Base-by-base conservation (phyloP, 2,888 invertebrate genomes). In the Rutpela maculata region DNA sequence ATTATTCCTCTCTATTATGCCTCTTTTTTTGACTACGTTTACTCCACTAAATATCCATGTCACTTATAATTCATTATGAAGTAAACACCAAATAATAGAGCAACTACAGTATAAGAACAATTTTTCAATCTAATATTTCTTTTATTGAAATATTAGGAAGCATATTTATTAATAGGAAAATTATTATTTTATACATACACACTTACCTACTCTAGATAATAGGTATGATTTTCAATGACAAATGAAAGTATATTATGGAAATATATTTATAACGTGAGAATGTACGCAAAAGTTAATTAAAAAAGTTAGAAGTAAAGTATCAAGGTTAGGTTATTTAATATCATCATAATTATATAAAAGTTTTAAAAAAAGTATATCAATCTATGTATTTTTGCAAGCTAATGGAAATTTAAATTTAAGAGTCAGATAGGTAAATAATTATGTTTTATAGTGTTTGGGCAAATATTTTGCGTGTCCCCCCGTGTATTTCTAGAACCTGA, bases 201-300 rank as follows among this genome's bases (percentile, higher is more conserved):
- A n/a, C n/a, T n/a, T n/a, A 50, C 5, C 1, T 50, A 43, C 43
- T 15, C 10, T 38, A 43, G 43, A 11, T 43, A 15, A 15, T 15
- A n/a, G 50, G 1, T 50, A 50, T n/a, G n/a, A n/a, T 50, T 50
- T 50, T 50, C 50, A 50, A 50, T 50, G 50, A 50, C 50, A 50
- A 50, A n/a, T 50, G 50, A 50, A 50, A 50, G 50, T 50, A n/a
- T n/a, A n/a, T 2, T 6, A n/a, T n/a, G 50, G 50, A 50, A 50
- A 50, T 50, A 50, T 50, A 50, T 50, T 50, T 50, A 50, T 50
- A 50, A 50, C n/a, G n/a, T 50, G 50, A 50, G 50, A 50, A 50
- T n/a, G n/a, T 50, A 50, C 50, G 50, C n/a, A 50, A n/a, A 15
- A 50, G 15, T 50, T 50, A 43, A 43, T 43, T 43, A 50, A 50